phyloP scores from a whole-genome alignment of 2,797 vertebrate genomes.

The Enteromius radiatus region DNA sequence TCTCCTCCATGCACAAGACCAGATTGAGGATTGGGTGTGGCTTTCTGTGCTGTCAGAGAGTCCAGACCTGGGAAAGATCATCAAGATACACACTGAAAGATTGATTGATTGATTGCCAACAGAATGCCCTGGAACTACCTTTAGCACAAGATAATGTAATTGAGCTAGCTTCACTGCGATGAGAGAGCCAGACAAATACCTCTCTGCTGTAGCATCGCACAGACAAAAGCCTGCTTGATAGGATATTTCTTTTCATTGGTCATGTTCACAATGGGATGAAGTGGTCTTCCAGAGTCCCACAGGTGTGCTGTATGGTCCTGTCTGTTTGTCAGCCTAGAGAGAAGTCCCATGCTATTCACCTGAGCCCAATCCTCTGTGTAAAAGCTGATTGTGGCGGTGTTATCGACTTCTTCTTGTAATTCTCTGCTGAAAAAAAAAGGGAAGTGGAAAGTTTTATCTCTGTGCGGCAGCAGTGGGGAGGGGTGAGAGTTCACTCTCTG shows the following conservation, averaged over 20 bases:
- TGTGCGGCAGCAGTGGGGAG: conserved; percentile 71
- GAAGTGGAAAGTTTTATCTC: conserved; percentile 79
- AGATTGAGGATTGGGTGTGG: conserved; percentile 37
- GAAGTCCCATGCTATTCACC: conserved; percentile 76
- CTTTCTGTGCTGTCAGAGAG: conserved; percentile 40
- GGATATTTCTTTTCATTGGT: conserved; percentile 59
- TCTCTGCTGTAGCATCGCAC: conserved; percentile 50
- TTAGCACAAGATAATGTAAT: conserved; percentile 55
- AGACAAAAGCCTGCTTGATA: conserved; percentile 63
- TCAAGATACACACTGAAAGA: conserved; percentile 47
- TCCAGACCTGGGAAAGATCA: conserved; percentile 51
- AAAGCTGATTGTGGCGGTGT: conserved; percentile 78
- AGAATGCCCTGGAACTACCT: conserved; percentile 47
- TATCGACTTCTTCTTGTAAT: conserved; percentile 82
- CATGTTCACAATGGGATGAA: conserved; percentile 65
- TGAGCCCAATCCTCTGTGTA: conserved; percentile 70
- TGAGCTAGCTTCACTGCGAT: conserved; percentile 51
- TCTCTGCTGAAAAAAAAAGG: conserved; percentile 70
- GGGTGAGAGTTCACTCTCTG: conserved; percentile 75
- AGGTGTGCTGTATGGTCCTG: conserved; percentile 78
- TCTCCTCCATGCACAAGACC: conserved; percentile 3
- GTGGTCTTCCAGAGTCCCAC: conserved; percentile 66
- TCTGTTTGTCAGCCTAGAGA: conserved; percentile 76
- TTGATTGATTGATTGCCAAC: conserved; percentile 55
- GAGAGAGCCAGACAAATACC: conserved; percentile 51